A percentile compares a stretch with the other conserved stretches of the same genome.
Conservation (phyloP, 2,113 vertebrate species). For the Amphilophus citrinellus region DNA sequence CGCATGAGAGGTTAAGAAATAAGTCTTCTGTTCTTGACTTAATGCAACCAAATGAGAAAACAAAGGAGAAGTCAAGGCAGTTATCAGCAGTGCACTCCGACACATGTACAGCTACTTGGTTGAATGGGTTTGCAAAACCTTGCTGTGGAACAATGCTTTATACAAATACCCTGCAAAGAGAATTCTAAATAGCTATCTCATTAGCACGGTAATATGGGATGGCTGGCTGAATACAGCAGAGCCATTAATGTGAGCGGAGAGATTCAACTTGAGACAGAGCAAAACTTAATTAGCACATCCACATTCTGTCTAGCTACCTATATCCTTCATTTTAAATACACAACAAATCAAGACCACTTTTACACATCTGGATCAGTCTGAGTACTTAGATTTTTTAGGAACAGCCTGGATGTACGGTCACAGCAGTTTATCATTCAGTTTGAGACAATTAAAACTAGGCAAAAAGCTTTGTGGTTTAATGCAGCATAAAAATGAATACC, state of each 20-base stretch:
- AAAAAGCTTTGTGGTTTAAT: not conserved
- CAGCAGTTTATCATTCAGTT: conserved; percentile 27
- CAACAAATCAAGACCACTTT: conserved; percentile 28
- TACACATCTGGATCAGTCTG: conserved; percentile 14
- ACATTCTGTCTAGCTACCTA: conserved; percentile 63
- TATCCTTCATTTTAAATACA: conserved; percentile 46
- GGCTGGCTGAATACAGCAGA: conserved; percentile 71
- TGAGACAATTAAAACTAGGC: conserved; percentile 18
- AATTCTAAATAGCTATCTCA: conserved; percentile 81
- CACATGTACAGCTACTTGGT: conserved; percentile 51
- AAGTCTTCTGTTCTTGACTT: not conserved
- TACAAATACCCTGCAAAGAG: conserved; percentile 76
- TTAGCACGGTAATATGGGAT: conserved; percentile 76
- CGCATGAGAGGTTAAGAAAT: not conserved
- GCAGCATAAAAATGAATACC: not conserved
- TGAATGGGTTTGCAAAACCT: conserved; percentile 62
- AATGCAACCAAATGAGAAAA: conserved; percentile 41
- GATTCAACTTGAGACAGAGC: conserved; percentile 67
- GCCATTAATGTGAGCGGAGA: conserved; percentile 69
- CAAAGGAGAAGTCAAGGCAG: conserved; percentile 23
- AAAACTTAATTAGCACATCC: conserved; percentile 78
- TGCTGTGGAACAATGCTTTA: conserved; percentile 73
- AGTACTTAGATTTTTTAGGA: conserved; percentile 1
- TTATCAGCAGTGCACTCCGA: conserved; percentile 36
- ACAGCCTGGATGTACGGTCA: not conserved